A percentile compares a stretch with the other conserved stretches of the same genome.
Conservation (phyloP, 2,113 vertebrate genomes). For the Coracopsis vasa region DNA sequence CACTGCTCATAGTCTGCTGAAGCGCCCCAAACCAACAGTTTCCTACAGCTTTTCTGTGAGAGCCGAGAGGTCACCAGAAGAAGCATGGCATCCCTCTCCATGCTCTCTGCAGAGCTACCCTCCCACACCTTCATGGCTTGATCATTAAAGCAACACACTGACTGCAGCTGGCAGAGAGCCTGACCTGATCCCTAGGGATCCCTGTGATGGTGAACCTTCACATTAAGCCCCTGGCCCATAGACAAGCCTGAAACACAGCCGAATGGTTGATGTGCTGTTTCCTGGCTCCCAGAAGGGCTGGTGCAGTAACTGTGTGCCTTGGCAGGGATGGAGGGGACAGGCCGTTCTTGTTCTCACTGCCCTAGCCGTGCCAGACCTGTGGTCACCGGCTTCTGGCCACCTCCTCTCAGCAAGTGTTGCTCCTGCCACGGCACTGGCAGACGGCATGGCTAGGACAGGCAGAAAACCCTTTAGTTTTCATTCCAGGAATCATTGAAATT, state of each 20-base stretch:
- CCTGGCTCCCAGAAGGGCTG: neutral
- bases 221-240: neutral
- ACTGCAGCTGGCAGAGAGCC: neutral
- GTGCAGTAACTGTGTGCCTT: neutral
- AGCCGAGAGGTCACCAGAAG: neutral
- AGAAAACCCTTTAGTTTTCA: neutral
- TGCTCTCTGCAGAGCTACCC: neutral
- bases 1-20: neutral
- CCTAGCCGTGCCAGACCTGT: neutral
- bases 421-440: neutral
- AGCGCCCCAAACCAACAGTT: accelerated
- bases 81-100: accelerated
- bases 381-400: neutral
- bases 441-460: neutral
- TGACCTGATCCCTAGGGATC: neutral
- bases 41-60: neutral
- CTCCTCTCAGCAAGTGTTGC: neutral
- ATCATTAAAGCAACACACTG: accelerated
- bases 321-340: neutral
- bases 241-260: neutral
- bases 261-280: neutral
- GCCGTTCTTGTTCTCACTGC: neutral
- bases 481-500: neutral
- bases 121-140: neutral
- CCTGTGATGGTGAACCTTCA: neutral